These are phyloP conservation scores for Cassiopea andromeda DNA, from an alignment of 30 jellyfish, hydroid and myxozoan species.

Conservation along the genomic window DNA sequence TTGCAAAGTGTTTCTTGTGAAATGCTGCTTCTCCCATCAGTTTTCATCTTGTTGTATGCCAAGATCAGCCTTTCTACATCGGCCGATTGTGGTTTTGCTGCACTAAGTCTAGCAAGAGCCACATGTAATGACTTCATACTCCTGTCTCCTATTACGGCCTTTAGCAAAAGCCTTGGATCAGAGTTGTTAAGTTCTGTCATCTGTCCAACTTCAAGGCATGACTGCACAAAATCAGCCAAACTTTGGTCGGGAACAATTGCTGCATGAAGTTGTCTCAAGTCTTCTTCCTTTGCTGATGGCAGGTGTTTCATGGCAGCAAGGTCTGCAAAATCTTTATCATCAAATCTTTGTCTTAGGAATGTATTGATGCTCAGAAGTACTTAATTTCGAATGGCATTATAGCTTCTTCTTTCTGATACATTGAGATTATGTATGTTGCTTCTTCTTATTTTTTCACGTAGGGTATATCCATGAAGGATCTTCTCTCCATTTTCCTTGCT, in stretches of 20 bases:
- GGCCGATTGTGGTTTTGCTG: constrained; percentile 42
- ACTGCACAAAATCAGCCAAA: constrained; percentile 18
- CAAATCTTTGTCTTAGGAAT: constrained; percentile 21
- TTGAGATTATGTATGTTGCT: constrained; percentile 8
- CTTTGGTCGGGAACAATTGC: constrained; percentile 24
- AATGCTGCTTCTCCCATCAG: constrained; percentile 54
- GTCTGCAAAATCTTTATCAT: constrained; percentile 30
- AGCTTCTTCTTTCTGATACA: constrained; percentile 15
- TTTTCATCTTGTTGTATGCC: constrained; percentile 22
- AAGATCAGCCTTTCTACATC: constrained; percentile 33
- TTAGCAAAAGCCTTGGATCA: constrained; percentile 25
- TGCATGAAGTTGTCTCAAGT: constrained; percentile 29
- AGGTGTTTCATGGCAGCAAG: constrained; percentile 34
- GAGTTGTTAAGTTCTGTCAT: constrained; percentile 17
- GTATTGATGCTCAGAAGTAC: constrained; percentile 33
- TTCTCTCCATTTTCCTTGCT: constrained; percentile 18
- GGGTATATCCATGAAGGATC: constrained; percentile 21
- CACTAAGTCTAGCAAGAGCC: constrained; percentile 9
- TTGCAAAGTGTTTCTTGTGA: constrained; percentile 43
- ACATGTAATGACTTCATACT: constrained; percentile 19
- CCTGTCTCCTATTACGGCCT: neutral
- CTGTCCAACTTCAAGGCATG: constrained; percentile 40
- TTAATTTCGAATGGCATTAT: constrained; percentile 21
- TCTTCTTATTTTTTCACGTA: constrained; percentile 1
- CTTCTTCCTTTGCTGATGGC: constrained; percentile 51